Conservation (phyloP, 2,888 invertebrate species). For the Oxystoma pomonae region DNA sequence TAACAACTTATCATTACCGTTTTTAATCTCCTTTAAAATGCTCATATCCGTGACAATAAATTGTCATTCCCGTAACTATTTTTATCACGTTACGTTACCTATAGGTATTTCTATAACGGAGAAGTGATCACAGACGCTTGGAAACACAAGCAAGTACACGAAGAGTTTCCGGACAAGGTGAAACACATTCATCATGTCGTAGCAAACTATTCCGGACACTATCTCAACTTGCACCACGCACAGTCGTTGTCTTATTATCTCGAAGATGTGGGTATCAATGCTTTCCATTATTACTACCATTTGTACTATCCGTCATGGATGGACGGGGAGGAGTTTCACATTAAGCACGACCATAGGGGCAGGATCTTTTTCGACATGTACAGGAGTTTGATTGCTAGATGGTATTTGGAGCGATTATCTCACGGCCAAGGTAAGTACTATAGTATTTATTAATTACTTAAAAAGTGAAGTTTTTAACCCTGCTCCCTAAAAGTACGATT, state of each 20-base stretch:
- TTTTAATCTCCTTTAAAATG: no score
- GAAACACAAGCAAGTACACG: constrained; percentile 38
- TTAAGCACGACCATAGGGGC: constrained; percentile 57
- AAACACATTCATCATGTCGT: constrained; percentile 52
- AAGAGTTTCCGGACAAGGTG: constrained; percentile 14
- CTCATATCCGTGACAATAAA: no score
- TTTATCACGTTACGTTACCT: no score
- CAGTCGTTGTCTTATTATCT: constrained; percentile 62
- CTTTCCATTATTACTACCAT: constrained; percentile 59
- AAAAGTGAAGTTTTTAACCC: no score
- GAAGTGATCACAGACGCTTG: constrained; percentile 65
- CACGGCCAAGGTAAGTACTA: constrained; percentile 65
- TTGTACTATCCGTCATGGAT: constrained; percentile 64
- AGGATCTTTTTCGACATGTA: constrained; percentile 62
- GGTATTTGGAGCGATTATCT: constrained; percentile 71
- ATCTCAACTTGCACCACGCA: constrained; percentile 54
- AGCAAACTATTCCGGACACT: constrained; percentile 59
- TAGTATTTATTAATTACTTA: no score
- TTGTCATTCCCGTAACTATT: no score
- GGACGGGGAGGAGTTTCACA: constrained; percentile 48
- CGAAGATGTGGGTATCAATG: constrained; percentile 66
- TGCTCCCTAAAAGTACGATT: no score
- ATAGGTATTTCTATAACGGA: constrained; percentile 59
- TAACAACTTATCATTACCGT: no score
- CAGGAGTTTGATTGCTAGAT: constrained; percentile 66